Conservation (phyloP, 2,113 vertebrate species). For the Ictidomys tridecemlineatus region DNA sequence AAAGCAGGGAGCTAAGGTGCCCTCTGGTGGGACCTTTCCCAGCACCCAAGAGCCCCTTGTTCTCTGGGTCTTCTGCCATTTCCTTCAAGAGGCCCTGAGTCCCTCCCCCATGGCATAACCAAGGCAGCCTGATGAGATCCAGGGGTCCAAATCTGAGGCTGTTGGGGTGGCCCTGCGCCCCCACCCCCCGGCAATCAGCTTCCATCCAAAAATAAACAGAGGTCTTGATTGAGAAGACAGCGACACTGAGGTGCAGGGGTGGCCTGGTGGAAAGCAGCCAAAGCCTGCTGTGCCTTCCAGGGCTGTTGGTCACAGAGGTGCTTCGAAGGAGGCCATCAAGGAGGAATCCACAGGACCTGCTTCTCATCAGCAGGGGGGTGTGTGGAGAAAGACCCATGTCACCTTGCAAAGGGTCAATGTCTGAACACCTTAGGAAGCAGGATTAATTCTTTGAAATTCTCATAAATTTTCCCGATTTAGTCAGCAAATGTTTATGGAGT, state of each 20-base stretch:
- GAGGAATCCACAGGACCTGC: not conserved
- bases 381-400: not conserved
- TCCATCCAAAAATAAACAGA: not conserved
- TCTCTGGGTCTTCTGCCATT: not conserved
- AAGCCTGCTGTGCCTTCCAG: no score
- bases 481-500: not conserved
- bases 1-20: accelerated
- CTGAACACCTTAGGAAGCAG: not conserved
- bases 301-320: not conserved
- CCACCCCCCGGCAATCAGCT: not conserved
- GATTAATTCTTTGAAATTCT: not conserved
- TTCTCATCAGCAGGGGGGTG: not conserved
- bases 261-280: no score
- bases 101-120: not conserved
- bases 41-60: no score
- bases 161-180: not conserved
- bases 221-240: not conserved
- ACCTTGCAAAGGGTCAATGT: no score
- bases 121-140: no score
- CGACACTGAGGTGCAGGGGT: accelerated
- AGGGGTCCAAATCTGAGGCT: no score
- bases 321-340: not conserved
- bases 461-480: not conserved
- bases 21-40: not conserved
- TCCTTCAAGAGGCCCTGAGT: not conserved